A percentile compares a stretch with the other conserved stretches of the same genome.
Evolutionary conservation across 2,113 vertebrate species (phyloP).

Genomic region (Eleginops maclovinus): DNA sequence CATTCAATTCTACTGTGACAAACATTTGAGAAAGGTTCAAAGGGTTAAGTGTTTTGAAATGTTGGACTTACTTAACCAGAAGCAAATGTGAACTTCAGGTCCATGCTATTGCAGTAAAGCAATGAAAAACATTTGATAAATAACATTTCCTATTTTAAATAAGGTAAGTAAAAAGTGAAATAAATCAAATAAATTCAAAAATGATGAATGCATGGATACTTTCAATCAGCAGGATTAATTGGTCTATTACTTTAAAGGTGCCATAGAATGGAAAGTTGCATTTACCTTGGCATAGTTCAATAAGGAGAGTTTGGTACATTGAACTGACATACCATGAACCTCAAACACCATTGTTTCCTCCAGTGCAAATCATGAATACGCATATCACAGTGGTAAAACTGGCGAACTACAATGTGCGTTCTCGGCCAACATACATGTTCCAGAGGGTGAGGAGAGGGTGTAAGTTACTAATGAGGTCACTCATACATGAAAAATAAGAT

Average conservation of each 20-base stretch:
- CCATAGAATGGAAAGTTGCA: too few species aligned
- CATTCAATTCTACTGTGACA: too few species aligned
- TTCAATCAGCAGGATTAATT: not conserved
- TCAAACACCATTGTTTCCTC: too few species aligned
- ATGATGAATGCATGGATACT: not conserved
- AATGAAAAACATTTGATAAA: not conserved
- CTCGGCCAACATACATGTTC: constrained; percentile 3
- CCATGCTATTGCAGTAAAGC: not conserved
- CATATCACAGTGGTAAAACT: too few species aligned
- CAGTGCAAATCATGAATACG: too few species aligned
- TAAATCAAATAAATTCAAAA: not conserved
- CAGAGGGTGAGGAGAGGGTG: constrained; percentile 12
- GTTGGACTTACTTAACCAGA: not conserved
- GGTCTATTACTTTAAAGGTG: not conserved
- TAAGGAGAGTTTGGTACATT: too few species aligned
- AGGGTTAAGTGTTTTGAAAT: too few species aligned
- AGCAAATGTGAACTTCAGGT: not conserved
- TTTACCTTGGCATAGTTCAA: too few species aligned
- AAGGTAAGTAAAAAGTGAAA: not conserved
- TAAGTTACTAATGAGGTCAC: constrained; percentile 50
- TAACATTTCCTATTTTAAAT: not conserved
- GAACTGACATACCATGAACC: too few species aligned
- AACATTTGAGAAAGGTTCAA: too few species aligned
- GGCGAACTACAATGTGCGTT: too few species aligned
- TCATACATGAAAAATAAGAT: constrained; percentile 57